Percentiles rank a stretch among this genome's conserved stretches.
Evolutionary conservation across 2,888 invertebrate species (phyloP).

Genomic region (Sepiola atlantica): DNA sequence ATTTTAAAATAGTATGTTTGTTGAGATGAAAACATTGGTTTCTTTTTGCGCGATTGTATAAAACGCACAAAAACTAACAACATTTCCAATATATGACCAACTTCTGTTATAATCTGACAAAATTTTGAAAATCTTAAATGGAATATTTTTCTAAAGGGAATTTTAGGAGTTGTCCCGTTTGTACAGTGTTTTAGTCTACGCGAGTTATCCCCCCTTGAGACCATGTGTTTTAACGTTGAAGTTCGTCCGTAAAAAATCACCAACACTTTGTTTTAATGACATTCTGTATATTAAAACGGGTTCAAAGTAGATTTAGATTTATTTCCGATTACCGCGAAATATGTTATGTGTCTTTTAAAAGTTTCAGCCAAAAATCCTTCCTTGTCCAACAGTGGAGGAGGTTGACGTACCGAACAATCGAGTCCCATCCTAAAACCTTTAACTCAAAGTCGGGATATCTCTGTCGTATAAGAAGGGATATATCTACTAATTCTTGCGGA

Average conservation of each 20-base stretch:
- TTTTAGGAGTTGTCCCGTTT: background rate
- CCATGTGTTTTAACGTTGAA: background rate
- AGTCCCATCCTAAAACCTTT: background rate
- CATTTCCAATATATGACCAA: too few relatives aligned
- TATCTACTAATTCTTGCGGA: background rate
- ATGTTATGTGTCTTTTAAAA: background rate
- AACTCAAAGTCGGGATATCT: background rate
- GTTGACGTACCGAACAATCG: background rate
- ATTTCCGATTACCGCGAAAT: background rate
- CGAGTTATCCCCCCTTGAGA: background rate
- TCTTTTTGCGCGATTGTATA: too few relatives aligned
- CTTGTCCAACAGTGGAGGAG: background rate
- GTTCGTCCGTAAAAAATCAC: too few relatives aligned
- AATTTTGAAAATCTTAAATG: background rate
- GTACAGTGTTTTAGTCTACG: too few relatives aligned
- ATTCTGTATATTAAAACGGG: background rate
- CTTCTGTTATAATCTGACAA: too few relatives aligned
- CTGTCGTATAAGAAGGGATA: background rate
- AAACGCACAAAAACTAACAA: too few relatives aligned
- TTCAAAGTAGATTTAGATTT: background rate
- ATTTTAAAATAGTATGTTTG: too few relatives aligned
- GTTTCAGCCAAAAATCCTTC: background rate
- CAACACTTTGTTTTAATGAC: background rate
- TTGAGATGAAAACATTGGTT: too few relatives aligned
- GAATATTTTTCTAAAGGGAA: background rate